Evolutionary conservation across 2,113 vertebrate species (phyloP).

Genomic region (Fulica atra): DNA sequence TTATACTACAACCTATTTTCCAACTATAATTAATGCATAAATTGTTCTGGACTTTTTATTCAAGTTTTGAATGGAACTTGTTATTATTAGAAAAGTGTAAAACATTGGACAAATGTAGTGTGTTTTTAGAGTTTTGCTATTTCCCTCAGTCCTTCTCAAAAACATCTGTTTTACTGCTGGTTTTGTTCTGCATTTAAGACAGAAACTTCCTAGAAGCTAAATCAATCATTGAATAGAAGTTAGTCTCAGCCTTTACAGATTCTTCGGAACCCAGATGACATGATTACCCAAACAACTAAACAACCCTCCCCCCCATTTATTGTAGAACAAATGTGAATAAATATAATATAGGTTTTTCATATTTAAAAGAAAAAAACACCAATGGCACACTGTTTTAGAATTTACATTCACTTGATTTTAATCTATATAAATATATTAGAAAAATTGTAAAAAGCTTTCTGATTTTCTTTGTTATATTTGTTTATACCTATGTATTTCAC

Average conservation of each 20-base stretch:
- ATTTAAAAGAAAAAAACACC: not conserved
- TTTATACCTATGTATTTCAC: not conserved
- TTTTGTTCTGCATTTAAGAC: not conserved
- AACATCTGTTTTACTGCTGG: not conserved
- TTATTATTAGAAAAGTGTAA: not conserved
- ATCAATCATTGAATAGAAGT: not conserved
- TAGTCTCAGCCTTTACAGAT: not conserved
- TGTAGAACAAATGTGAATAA: not conserved
- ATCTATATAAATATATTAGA: not conserved
- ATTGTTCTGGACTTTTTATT: not conserved
- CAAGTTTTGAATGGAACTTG: not conserved
- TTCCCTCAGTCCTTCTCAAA: not conserved
- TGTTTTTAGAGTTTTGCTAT: not conserved
- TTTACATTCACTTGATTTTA: not conserved
- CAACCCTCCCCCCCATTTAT: not conserved
- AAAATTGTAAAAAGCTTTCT: not conserved
- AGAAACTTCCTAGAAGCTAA: not conserved
- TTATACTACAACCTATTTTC: not conserved
- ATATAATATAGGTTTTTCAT: not conserved
- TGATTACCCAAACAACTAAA: not conserved
- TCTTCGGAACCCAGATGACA: not conserved
- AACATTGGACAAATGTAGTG: not conserved
- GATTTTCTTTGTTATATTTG: not conserved
- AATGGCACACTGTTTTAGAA: not conserved
- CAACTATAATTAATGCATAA: not conserved